A percentile compares a stretch with the other conserved stretches of the same genome.
These are phyloP conservation scores for Epizoanthus rinbou DNA, from an alignment of 92 coral and sea anemone species.

Conservation along the genomic window DNA sequence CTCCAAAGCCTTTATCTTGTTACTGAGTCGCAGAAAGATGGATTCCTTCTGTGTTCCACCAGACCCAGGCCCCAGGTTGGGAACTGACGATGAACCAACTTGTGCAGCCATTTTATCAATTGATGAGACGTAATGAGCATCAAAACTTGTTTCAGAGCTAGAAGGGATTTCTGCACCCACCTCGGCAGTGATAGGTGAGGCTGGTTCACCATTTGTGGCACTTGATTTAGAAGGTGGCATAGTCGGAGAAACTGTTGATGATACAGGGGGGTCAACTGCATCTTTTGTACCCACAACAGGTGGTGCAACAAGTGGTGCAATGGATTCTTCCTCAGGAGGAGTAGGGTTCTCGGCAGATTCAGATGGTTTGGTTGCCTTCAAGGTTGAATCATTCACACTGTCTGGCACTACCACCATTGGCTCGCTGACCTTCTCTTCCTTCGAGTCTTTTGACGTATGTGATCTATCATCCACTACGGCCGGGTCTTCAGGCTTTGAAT, in stretches of 20 bases:
- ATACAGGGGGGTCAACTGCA: background rate
- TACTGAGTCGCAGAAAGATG: constrained; percentile 93
- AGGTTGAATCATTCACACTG: background rate
- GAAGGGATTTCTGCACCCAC: constrained; percentile 10
- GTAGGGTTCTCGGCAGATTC: background rate
- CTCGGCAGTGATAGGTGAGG: constrained; percentile 45
- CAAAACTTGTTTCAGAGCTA: constrained; percentile 30
- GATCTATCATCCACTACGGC: constrained; percentile 2
- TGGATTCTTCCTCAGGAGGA: background rate
- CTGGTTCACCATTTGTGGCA: constrained; percentile 48
- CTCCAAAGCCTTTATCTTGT: constrained; percentile 95
- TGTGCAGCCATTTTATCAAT: constrained; percentile 38
- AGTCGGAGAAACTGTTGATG: constrained; percentile 30
- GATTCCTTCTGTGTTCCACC: constrained; percentile 89
- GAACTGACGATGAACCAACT: constrained; percentile 45
- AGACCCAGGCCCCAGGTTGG: constrained; percentile 21
- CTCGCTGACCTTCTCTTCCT: constrained; percentile 7
- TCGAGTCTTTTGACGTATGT: background rate
- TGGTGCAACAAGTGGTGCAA: constrained; percentile 28
- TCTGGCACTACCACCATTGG: background rate
- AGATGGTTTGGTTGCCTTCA: background rate
- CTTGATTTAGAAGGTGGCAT: constrained; percentile 44
- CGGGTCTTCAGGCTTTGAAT: background rate
- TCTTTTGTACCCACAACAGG: constrained; percentile 34
- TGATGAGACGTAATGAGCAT: constrained; percentile 24